A percentile compares a stretch with the other conserved stretches of the same genome.
phyloP scores from a whole-genome alignment of 1,140 invertebrate genomes.

The Pogonomyrmex barbatus region DNA sequence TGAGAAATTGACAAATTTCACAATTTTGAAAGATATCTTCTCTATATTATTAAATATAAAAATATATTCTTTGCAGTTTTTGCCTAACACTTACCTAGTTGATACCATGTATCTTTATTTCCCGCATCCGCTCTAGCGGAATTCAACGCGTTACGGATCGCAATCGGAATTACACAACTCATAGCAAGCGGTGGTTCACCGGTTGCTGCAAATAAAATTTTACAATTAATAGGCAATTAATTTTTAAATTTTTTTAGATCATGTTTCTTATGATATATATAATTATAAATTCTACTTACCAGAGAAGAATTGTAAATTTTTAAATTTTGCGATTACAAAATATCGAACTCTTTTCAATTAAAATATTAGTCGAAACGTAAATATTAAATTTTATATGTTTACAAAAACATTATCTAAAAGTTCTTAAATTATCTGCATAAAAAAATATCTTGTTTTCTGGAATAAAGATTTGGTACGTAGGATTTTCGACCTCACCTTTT shows the following conservation, averaged over 20 bases:
- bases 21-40: background rate
- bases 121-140: conserved; percentile 89
- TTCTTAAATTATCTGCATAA: background rate
- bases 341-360: background rate
- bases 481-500: conserved; percentile 88
- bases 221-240: background rate
- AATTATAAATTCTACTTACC: background rate
- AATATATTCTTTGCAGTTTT: conserved; percentile 13
- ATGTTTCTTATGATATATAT: too few relatives aligned
- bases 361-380: background rate
- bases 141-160: conserved; percentile 90
- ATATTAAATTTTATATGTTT: too few relatives aligned
- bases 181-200: conserved; percentile 93
- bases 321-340: conserved; percentile 9
- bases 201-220: conserved; percentile 86
- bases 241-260: background rate
- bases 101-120: conserved; percentile 80
- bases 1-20: background rate
- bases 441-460: conserved; percentile 3
- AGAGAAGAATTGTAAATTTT: background rate
- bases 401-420: background rate
- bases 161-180: conserved; percentile 89
- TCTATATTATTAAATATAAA: background rate
- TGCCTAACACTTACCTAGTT: conserved; percentile 76
- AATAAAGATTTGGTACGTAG: background rate